These are phyloP conservation scores for Protobothrops mucrosquamatus DNA, from an alignment of 2,113 vertebrate species.

Conservation along the genomic window DNA sequence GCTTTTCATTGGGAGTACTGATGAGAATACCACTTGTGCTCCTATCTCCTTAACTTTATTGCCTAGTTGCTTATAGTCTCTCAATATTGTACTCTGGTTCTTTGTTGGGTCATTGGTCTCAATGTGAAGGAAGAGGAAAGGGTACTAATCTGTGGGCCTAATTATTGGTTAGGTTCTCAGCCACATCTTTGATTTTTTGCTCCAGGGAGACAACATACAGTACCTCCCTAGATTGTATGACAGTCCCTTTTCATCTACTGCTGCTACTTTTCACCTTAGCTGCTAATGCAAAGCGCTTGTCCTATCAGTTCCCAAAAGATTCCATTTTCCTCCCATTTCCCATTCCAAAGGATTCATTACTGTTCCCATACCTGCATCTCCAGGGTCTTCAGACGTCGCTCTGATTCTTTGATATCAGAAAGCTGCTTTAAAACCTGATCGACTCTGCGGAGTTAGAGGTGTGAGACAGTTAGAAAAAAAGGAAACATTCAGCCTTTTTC, in stretches of 20 bases:
- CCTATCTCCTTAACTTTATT: too few species aligned
- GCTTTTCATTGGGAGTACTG: too few species aligned
- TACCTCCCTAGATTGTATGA: not conserved
- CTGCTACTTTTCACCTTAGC: not conserved
- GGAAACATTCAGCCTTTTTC: not conserved
- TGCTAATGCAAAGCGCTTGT: not conserved
- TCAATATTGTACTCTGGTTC: too few species aligned
- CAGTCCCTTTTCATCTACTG: not conserved
- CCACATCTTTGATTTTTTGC: too few species aligned
- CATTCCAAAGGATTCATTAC: not conserved
- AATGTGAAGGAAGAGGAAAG: too few species aligned
- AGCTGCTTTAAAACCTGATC: slow-evolving; percentile 75
- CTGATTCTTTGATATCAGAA: slow-evolving; percentile 52
- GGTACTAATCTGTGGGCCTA: too few species aligned
- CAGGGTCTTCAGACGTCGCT: slow-evolving; percentile 54
- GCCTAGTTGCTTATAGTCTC: too few species aligned
- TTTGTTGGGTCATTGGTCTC: too few species aligned
- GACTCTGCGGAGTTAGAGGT: slow-evolving; percentile 64
- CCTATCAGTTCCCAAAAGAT: not conserved
- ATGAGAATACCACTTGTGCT: too few species aligned
- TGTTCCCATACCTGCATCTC: slow-evolving; percentile 55
- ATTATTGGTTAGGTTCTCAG: too few species aligned
- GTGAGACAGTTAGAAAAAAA: not conserved
- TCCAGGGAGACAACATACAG: too few species aligned
- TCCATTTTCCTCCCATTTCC: not conserved